phyloP scores from a whole-genome alignment of 2,888 invertebrate species.

The Dasypolia templi region DNA sequence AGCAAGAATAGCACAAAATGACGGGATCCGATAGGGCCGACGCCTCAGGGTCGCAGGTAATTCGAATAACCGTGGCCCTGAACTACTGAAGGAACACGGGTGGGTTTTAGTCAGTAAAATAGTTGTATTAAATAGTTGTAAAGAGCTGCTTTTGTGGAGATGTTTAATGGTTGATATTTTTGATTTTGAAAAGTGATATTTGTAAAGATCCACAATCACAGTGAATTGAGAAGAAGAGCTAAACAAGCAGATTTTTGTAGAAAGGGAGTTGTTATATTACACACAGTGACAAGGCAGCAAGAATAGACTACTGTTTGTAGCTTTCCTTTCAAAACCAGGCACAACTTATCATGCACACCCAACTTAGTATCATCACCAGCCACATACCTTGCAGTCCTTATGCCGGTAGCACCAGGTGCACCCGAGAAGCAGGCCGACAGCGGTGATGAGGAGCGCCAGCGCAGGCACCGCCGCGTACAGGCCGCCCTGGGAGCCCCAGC shows the following conservation, averaged over 20 bases:
- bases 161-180: background rate
- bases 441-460: slow-evolving; percentile 85
- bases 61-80: no score
- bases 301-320: background rate
- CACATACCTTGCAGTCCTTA: slow-evolving; percentile 87
- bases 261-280: background rate
- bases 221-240: background rate
- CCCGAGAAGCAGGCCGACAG: slow-evolving; percentile 84
- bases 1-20: background rate
- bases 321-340: background rate
- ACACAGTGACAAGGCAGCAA: slow-evolving; percentile 6
- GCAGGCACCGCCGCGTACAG: slow-evolving; percentile 82
- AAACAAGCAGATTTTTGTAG: background rate
- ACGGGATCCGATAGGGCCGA: no score
- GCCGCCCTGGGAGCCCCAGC: slow-evolving; percentile 78
- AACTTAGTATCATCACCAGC: background rate
- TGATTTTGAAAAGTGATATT: background rate
- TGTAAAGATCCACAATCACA: background rate
- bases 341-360: background rate
- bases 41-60: no score
- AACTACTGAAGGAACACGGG: no score
- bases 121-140: background rate
- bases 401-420: slow-evolving; percentile 89
- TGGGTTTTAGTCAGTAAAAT: no score
- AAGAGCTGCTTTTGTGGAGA: background rate